Conservation (phyloP, 2,888 invertebrate species). For the Diaphora mendica region DNA sequence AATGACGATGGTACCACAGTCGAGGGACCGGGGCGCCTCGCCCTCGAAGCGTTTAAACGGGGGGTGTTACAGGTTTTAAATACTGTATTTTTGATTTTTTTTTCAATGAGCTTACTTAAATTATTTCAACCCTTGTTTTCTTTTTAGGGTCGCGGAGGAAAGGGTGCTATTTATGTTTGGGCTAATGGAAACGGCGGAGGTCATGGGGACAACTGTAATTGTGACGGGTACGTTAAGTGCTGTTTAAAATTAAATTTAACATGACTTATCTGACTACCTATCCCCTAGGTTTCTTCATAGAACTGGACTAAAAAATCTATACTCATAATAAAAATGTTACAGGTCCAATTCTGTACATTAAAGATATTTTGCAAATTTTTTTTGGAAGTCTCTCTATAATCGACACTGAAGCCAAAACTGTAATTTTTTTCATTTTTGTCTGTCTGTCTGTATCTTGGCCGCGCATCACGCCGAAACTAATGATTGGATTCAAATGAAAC, state of each 20-base stretch:
- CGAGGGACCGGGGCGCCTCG: slow-evolving; percentile 94
- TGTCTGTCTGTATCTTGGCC: no score
- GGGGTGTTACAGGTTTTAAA: slow-evolving; percentile 89
- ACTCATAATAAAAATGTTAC: no score
- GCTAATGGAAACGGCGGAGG: slow-evolving; percentile 97
- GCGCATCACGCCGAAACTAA: no score
- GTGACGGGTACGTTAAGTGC: slow-evolving; percentile 92
- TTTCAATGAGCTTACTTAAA: background rate
- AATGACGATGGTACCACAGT: slow-evolving; percentile 95
- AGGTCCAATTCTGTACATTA: no score
- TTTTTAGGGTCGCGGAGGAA: slow-evolving; percentile 90
- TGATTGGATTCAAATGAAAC: no score
- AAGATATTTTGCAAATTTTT: no score
- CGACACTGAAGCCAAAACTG: no score
- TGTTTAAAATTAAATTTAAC: background rate
- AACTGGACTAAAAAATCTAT: background rate
- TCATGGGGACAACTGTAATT: slow-evolving; percentile 94
- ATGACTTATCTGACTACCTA: background rate
- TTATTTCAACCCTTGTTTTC: slow-evolving; percentile 1
- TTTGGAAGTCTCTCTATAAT: no score
- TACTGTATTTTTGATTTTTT: background rate
- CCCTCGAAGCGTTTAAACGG: slow-evolving; percentile 90
- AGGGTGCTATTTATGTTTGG: slow-evolving; percentile 96
- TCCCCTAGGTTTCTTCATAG: background rate
- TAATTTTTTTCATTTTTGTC: no score